phyloP scores from a whole-genome alignment of 2,888 invertebrate genomes.

The Priocnemis perturbator region DNA sequence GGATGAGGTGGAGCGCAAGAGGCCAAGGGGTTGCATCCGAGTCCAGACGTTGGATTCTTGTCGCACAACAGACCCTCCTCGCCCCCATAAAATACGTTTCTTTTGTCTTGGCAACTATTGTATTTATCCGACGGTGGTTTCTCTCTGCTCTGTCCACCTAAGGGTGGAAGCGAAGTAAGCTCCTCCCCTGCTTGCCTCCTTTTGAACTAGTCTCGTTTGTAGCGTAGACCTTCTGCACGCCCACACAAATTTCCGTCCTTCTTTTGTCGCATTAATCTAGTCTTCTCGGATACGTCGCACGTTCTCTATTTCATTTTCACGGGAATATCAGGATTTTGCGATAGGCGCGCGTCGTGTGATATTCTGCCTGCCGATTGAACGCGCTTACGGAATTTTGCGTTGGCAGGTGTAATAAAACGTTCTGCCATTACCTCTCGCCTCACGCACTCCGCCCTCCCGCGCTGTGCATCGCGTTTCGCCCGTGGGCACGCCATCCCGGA shows the following conservation, averaged over 20 bases:
- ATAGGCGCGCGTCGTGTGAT: not conserved
- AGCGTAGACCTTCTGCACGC: not conserved
- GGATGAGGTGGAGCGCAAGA: too few relatives aligned
- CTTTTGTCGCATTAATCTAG: not conserved
- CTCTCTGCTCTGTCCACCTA: constrained; percentile 10
- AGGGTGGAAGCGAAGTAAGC: too few relatives aligned
- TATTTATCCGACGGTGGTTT: constrained; percentile 44
- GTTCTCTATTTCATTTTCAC: not conserved
- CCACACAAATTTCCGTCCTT: not conserved
- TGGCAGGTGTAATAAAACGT: not conserved
- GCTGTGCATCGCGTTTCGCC: not conserved
- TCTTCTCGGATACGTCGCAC: not conserved
- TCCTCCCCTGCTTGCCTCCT: not conserved
- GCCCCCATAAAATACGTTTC: constrained; percentile 38
- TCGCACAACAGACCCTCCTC: constrained; percentile 13
- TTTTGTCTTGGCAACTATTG: constrained; percentile 49
- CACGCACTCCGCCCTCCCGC: not conserved
- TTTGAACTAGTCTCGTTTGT: not conserved
- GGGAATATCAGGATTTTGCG: not conserved
- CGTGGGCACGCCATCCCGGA: constrained; percentile 1
- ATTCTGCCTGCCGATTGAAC: not conserved
- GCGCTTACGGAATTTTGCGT: not conserved
- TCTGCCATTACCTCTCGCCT: not conserved
- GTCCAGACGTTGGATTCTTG: constrained; percentile 4
- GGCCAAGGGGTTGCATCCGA: not conserved